Base-by-base conservation (phyloP, 1,140 invertebrate species). In the Drosophila cardini region DNA sequence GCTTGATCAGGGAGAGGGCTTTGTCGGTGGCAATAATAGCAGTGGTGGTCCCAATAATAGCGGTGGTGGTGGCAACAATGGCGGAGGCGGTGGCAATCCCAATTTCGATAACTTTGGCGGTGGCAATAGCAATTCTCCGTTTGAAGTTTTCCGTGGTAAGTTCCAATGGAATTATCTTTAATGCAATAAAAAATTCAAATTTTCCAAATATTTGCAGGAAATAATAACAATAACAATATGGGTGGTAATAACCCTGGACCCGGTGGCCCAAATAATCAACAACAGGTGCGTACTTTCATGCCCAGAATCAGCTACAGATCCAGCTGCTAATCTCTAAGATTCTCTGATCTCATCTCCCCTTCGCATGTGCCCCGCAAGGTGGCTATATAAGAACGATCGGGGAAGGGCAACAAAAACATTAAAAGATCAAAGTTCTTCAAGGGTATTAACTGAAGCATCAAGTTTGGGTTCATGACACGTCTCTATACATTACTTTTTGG, bases 1-100 rank as follows among this genome's bases (percentile, higher is more conserved):
- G 85, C 81, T 95, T 36, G 94, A 95, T 79, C 93, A 94, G 69
- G 94, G 90, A 43, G 91, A 95, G 79, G 68, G 76, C 15, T 94
- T 87, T 26, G 94, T 74, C 92, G 62, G 63, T 93, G 94, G 68
- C 93, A 93, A 68, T 93, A 93, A 77, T 92, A 94, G 89, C 93
- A 5, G 21, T 5, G 21, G 21, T 4, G 21, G 21, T 26, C 21
- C 21, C 21, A 26, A 26, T 4, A 26, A 26, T 5, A 30, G 30
- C 21, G 62, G 77, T 7, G 72, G 68, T 7, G 46, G 45, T 34
- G 65, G 64, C 1, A 58, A 53, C 26, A 46, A 46, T 6, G 46
- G 40, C 15, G 72, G 72, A 2, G 30, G 46, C 15, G 64, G 78
- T n/a, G 64, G 73, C 36, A 89, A 89, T 45, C 58, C 78, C 5